These are phyloP conservation scores for Scalopus aquaticus DNA, from an alignment of 2,113 vertebrate species.

Conservation along the genomic window DNA sequence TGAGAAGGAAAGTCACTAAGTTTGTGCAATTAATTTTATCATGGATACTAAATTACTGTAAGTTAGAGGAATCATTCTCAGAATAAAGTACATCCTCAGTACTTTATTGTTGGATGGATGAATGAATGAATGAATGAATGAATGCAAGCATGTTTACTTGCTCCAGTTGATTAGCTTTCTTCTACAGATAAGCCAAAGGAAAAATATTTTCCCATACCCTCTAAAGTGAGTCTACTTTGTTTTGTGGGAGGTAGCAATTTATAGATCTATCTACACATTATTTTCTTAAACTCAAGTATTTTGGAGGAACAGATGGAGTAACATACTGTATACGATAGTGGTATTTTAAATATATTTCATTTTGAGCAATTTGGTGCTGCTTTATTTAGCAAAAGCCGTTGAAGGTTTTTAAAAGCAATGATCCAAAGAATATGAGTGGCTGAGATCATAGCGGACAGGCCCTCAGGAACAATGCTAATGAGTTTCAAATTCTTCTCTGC, in stretches of 20 bases:
- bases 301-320: constrained; percentile 67
- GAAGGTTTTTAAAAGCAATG: constrained; percentile 54
- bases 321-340: constrained; percentile 68
- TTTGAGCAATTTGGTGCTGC: constrained; percentile 58
- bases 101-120: not conserved
- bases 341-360: constrained; percentile 74
- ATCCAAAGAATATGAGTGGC: not conserved
- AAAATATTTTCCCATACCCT: constrained; percentile 39
- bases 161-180: constrained; percentile 14
- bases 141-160: not conserved
- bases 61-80: not conserved
- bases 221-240: constrained; percentile 61
- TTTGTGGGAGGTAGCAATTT: constrained; percentile 75
- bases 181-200: constrained; percentile 33
- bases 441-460: not conserved
- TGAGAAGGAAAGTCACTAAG: not conserved
- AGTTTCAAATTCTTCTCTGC: not conserved
- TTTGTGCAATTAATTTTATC: not conserved
- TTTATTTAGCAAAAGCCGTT: constrained; percentile 69
- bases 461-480: not conserved
- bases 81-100: not conserved
- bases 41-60: not conserved
- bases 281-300: constrained; percentile 74
- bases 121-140: not conserved
- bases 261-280: constrained; percentile 73